These are phyloP conservation scores for Bos javanicus DNA, from an alignment of 2,113 vertebrate species.

Conservation along the genomic window DNA sequence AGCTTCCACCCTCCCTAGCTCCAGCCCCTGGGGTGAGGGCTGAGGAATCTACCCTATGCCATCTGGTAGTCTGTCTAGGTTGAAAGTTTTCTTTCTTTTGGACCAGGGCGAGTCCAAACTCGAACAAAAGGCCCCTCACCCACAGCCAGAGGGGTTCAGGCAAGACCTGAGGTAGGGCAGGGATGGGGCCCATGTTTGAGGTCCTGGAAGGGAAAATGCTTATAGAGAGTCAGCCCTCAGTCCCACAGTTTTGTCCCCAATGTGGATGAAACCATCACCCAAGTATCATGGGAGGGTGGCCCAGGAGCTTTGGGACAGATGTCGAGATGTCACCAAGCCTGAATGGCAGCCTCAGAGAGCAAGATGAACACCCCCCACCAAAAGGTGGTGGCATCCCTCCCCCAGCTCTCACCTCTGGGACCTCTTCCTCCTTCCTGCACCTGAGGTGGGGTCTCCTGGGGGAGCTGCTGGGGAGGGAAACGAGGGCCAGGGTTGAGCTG, in stretches of 20 bases:
- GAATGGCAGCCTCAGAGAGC: neutral
- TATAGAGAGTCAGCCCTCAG: neutral
- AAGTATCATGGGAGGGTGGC: neutral
- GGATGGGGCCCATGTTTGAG: neutral
- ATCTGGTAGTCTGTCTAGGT: neutral
- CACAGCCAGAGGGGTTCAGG: neutral
- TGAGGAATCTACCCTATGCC: rapidly evolving
- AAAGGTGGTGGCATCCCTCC: neutral
- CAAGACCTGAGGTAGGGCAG: neutral
- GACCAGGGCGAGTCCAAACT: neutral
- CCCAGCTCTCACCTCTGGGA: neutral
- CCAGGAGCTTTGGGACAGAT: rapidly evolving
- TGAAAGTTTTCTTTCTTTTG: neutral
- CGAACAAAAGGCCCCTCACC: neutral
- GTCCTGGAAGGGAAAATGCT: neutral
- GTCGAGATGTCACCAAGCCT: rapidly evolving
- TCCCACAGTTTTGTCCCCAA: too few relatives aligned
- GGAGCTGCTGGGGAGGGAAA: neutral
- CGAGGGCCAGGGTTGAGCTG: neutral
- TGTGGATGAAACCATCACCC: neutral
- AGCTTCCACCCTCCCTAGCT: neutral
- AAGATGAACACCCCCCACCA: neutral
- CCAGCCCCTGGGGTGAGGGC: neutral
- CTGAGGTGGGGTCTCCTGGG: neutral
- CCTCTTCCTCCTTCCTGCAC: neutral